Evolutionary conservation across 2,888 invertebrate species (phyloP), one percentile per base, ranked within the genome.

Genomic region (Meiosimyza decipiens): DNA sequence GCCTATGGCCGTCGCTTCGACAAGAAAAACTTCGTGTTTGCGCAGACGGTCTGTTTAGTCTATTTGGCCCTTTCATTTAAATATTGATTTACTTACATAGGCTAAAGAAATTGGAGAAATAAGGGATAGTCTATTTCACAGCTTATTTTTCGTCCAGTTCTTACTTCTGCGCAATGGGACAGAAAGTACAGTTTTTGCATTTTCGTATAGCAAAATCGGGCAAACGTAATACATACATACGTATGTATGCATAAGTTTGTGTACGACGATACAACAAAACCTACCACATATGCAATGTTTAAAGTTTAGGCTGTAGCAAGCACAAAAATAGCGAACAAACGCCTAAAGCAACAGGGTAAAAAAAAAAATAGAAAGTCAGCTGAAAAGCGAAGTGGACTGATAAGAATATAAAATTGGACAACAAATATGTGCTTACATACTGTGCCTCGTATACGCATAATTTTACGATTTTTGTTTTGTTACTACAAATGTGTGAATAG

Each of bases 121-220:
- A 28, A 28, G 3, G 28, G 40, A 9, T 40, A 40, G 40, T 40
- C 28, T 40, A 40, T 5, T 40, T 9, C 40, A 40, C 40, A 9
- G 6, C 40, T 40, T 40, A 40, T 9, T 9, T 40, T 40, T 40
- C 22, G 13, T 22, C 28, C 59, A 28, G 28, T 68, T 57, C 18
- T n/a, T 52, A 70, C 59, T 51, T 71, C 71, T 73, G 71, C 71
- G 66, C 72, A 74, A 60, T 71, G 66, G 64, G 28, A 33, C 47
- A 69, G 66, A 71, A 75, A 73, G 75, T 75, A 75, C 75, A 75
- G 75, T 75, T 73, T 74, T 75, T 73, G 74, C 75, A 70, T 73
- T 71, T 66, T 73, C 47, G 59, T 57, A 70, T 59, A 65, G 62
- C 54, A 66, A 72, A 66, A 62, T 12, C 22, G 50, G 49, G 52